A percentile compares a stretch with the other conserved stretches of the same genome.
These are phyloP conservation scores for Colinus virginianus DNA, from an alignment of 2,113 vertebrate genomes.

Conservation along the genomic window DNA sequence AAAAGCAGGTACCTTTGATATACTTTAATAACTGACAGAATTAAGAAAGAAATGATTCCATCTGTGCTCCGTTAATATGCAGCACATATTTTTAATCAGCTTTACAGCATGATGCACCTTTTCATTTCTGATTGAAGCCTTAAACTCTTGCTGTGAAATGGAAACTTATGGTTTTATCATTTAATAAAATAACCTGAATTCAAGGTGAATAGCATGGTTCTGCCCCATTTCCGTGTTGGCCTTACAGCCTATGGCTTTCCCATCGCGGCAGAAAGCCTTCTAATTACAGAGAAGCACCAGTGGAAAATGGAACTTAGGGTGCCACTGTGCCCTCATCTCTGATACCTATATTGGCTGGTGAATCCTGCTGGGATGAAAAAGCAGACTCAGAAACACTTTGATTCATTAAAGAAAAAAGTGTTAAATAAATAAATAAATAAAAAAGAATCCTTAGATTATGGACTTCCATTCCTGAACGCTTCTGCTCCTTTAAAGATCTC, in stretches of 20 bases:
- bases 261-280: slow-evolving; percentile 56
- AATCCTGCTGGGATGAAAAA: background rate
- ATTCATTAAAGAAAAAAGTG: slow-evolving; percentile 64
- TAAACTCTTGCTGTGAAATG: slow-evolving; percentile 36
- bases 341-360: slow-evolving; percentile 3
- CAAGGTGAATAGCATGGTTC: slow-evolving; percentile 1
- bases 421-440: background rate
- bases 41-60: slow-evolving; percentile 35
- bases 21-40: slow-evolving; percentile 46
- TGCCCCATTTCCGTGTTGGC: slow-evolving; percentile 20
- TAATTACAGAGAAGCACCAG: slow-evolving; percentile 64
- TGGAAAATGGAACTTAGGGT: slow-evolving; percentile 23
- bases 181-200: slow-evolving; percentile 29
- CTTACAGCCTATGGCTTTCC: slow-evolving; percentile 3
- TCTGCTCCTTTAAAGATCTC: background rate
- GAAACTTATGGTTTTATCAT: slow-evolving; percentile 36
- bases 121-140: slow-evolving; percentile 23
- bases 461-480: background rate
- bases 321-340: slow-evolving; percentile 44
- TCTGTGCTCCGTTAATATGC: slow-evolving; percentile 46
- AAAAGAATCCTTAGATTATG: background rate
- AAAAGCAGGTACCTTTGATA: slow-evolving; percentile 30
- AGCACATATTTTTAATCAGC: slow-evolving; percentile 70
- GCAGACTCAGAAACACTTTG: slow-evolving; percentile 32
- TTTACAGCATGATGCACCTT: slow-evolving; percentile 35